phyloP scores from a whole-genome alignment of 1,140 invertebrate genomes.

The Samia ricini region DNA sequence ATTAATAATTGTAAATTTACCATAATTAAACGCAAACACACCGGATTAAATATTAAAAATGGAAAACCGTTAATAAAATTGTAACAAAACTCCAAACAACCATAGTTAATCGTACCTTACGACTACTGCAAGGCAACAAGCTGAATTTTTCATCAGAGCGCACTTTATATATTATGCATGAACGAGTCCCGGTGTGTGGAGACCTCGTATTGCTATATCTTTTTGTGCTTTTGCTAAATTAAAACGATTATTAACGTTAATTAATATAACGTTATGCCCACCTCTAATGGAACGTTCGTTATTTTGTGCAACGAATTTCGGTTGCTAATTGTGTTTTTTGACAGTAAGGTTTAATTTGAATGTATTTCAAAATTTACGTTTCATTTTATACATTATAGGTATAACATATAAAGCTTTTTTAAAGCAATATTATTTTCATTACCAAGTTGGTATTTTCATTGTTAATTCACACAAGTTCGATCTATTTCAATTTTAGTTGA shows the following conservation, averaged over 20 bases:
- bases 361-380: neutral
- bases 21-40: neutral
- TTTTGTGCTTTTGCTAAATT: conserved; percentile 9
- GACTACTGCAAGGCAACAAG: neutral
- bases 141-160: conserved; percentile 30
- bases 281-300: neutral
- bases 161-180: conserved; percentile 28
- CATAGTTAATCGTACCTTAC: neutral
- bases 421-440: no score
- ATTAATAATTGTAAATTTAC: neutral
- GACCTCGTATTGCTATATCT: neutral
- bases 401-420: no score
- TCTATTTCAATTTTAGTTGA: no score
- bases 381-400: neutral
- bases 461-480: no score
- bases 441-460: no score
- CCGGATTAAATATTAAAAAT: neutral
- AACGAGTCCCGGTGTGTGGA: conserved; percentile 8
- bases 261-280: neutral
- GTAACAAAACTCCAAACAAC: neutral
- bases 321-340: neutral
- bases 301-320: neutral
- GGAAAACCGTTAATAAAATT: neutral
- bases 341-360: neutral
- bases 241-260: conserved; percentile 1